Percentiles rank a stretch among this genome's conserved stretches.
Conservation (phyloP, 2,113 vertebrate genomes). For the Tenebrosternarchus preto region DNA sequence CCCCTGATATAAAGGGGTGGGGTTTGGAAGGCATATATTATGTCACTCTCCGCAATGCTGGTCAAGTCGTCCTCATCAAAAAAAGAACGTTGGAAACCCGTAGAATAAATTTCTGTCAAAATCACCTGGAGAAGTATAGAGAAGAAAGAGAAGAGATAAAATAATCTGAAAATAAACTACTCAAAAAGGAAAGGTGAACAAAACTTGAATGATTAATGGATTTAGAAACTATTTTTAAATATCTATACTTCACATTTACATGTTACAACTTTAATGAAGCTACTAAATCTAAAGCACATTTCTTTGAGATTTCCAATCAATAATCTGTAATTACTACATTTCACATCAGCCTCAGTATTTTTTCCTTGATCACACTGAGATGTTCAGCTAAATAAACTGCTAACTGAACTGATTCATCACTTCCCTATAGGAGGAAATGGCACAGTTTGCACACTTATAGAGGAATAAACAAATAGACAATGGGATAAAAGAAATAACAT, state of each 20-base stretch:
- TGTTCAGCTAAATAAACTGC: constrained; percentile 16
- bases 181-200: background rate
- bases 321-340: constrained; percentile 1
- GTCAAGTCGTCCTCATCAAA: constrained; percentile 85
- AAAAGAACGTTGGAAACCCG: constrained; percentile 89
- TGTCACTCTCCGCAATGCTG: constrained; percentile 77
- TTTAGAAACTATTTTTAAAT: background rate
- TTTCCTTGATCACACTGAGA: background rate
- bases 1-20: constrained; percentile 74
- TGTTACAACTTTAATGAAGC: background rate
- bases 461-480: constrained; percentile 11
- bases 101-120: constrained; percentile 85
- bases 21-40: constrained; percentile 88
- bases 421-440: background rate
- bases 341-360: constrained; percentile 5
- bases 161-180: background rate
- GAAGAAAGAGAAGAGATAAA: background rate
- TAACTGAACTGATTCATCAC: constrained; percentile 13
- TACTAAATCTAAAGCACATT: constrained; percentile 4
- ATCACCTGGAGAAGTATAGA: constrained; percentile 78
- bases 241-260: background rate
- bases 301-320: background rate
- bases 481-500: background rate
- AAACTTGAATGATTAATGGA: background rate
- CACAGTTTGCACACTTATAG: background rate